phyloP scores from a whole-genome alignment of 2,888 invertebrate species.

The Pharmacophagus antenor region DNA sequence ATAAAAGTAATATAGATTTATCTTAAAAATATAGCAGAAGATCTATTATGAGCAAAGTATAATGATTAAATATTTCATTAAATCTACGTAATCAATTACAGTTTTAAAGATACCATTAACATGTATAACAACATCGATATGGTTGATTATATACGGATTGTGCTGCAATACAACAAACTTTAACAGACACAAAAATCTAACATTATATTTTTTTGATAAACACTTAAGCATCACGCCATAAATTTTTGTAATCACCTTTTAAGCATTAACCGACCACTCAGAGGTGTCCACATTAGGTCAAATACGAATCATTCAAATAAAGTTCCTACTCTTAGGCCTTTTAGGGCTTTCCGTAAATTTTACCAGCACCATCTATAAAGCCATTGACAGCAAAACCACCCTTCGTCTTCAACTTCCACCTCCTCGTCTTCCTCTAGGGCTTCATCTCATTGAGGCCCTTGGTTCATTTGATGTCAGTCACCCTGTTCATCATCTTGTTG shows the following conservation, averaged over 20 bases:
- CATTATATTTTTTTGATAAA: constrained; percentile 7
- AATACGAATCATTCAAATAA: constrained; percentile 23
- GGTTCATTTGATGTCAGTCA: constrained; percentile 39
- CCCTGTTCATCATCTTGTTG: constrained; percentile 40
- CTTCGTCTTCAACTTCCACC: background rate
- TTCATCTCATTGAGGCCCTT: constrained; percentile 7
- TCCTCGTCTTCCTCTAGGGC: constrained; percentile 1
- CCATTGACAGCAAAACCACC: constrained; percentile 34
- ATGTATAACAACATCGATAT: constrained; percentile 9
- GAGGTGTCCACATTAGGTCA: constrained; percentile 8
- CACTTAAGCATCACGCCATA: constrained; percentile 4
- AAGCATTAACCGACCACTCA: background rate
- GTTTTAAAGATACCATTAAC: background rate
- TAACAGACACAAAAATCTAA: constrained; percentile 4
- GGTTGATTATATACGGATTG: constrained; percentile 1
- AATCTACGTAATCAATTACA: constrained; percentile 13
- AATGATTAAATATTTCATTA: constrained; percentile 2
- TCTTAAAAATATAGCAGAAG: constrained; percentile 1
- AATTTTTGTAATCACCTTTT: background rate
- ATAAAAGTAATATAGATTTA: constrained; percentile 2
- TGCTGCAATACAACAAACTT: constrained; percentile 7
- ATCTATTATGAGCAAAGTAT: background rate
- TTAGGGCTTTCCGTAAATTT: constrained; percentile 20
- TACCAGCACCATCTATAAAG: constrained; percentile 47
- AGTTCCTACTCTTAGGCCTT: constrained; percentile 20